A percentile compares a stretch with the other conserved stretches of the same genome.
These are phyloP conservation scores for Ochotona princeps DNA, from an alignment of 2,113 vertebrate genomes.

Conservation along the genomic window DNA sequence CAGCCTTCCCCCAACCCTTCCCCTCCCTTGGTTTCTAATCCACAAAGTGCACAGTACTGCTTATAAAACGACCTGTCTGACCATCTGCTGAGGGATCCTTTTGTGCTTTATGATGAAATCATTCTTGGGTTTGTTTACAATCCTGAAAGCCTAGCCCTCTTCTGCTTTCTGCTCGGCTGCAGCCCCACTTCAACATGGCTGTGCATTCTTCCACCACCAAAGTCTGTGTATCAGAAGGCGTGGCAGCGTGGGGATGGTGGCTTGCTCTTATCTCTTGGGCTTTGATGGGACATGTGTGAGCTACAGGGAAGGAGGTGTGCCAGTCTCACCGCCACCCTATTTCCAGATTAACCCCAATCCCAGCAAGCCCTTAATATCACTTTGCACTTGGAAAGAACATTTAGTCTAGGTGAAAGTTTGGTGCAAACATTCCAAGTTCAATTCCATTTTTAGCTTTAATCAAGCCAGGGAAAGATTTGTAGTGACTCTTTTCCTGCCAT, in stretches of 20 bases:
- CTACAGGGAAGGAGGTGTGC: neutral
- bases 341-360: neutral
- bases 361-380: neutral
- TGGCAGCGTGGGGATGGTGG: neutral
- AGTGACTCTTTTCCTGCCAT: neutral
- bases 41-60: neutral
- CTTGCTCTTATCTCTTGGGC: neutral
- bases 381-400: neutral
- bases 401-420: neutral
- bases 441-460: neutral
- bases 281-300: neutral
- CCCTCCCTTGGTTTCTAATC: neutral
- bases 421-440: neutral
- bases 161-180: neutral
- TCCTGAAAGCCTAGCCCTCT: neutral
- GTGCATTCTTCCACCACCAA: neutral
- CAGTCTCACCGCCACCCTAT: neutral
- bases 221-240: neutral
- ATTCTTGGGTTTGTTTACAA: neutral
- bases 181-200: neutral
- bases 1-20: neutral
- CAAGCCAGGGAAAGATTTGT: constrained; percentile 27
- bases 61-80: neutral
- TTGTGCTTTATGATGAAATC: neutral
- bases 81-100: neutral